These are phyloP conservation scores for Drosophila quasianomalipes DNA, from an alignment of 2,888 invertebrate species.

Conservation along the genomic window DNA sequence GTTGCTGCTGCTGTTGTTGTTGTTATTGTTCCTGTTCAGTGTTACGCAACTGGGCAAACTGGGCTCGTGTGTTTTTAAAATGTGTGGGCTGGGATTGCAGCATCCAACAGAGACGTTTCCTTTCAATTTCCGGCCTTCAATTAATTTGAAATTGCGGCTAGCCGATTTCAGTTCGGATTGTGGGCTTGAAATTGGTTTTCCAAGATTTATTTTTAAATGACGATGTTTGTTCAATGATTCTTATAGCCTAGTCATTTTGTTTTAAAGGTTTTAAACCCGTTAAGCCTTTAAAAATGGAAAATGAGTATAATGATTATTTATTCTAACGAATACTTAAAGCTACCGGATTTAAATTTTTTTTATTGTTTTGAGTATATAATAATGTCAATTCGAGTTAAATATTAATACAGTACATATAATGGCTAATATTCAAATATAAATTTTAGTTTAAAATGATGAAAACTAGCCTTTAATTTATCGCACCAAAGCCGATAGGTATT, in stretches of 20 bases:
- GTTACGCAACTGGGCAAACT: constrained; percentile 10
- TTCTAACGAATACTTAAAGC: neutral
- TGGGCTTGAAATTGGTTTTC: constrained; percentile 54
- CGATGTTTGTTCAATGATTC: constrained; percentile 25
- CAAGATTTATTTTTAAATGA: constrained; percentile 38
- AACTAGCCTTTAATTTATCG: too few species aligned
- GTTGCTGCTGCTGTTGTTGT: neutral
- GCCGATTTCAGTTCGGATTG: constrained; percentile 50
- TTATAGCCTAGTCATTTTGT: neutral
- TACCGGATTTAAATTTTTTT: neutral
- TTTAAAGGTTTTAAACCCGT: neutral
- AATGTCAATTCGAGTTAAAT: neutral
- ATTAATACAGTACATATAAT: neutral
- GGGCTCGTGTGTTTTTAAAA: constrained; percentile 35
- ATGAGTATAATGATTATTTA: neutral
- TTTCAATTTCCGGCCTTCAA: constrained; percentile 78
- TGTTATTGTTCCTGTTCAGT: constrained; percentile 18
- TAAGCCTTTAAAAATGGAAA: neutral
- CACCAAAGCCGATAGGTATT: neutral
- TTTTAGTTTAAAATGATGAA: too few species aligned
- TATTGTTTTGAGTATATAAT: too few species aligned
- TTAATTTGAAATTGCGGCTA: constrained; percentile 74
- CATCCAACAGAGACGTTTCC: constrained; percentile 31
- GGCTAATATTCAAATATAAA: too few species aligned
- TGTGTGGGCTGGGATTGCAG: neutral